A percentile compares a stretch with the other conserved stretches of the same genome.
These are phyloP conservation scores for Betta splendens DNA, from an alignment of 2,797 vertebrate species.

Conservation along the genomic window DNA sequence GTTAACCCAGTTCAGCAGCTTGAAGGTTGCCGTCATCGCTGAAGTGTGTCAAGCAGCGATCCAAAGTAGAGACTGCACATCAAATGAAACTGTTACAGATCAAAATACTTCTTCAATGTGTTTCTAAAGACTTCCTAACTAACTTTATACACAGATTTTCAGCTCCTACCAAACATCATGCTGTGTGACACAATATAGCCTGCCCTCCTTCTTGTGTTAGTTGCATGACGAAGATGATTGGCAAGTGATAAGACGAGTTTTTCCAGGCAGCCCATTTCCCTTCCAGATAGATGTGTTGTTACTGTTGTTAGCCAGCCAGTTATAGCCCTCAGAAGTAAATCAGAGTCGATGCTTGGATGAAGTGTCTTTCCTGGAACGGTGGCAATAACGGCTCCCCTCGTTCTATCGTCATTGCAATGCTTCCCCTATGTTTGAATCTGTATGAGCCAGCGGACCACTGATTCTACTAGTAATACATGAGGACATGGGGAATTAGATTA, in stretches of 20 bases:
- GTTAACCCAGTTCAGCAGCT: constrained; percentile 33
- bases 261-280: constrained; percentile 37
- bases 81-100: too few relatives aligned
- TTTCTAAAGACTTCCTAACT: too few relatives aligned
- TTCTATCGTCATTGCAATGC: constrained; percentile 41
- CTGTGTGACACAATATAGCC: constrained; percentile 20
- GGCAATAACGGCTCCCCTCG: constrained; percentile 55
- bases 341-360: constrained; percentile 64
- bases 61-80: too few relatives aligned
- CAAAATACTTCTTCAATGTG: too few relatives aligned
- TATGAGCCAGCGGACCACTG: constrained; percentile 48
- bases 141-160: too few relatives aligned
- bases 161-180: constrained; percentile 2
- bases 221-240: constrained; percentile 52
- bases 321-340: constrained; percentile 65
- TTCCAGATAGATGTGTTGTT: constrained; percentile 63
- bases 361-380: constrained; percentile 61
- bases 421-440: constrained; percentile 34
- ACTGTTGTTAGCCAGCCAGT: constrained; percentile 66
- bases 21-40: constrained; percentile 13
- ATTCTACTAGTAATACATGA: constrained; percentile 56
- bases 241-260: constrained; percentile 44
- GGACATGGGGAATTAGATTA: constrained; percentile 58
- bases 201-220: constrained; percentile 26
- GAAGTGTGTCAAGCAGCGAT: constrained; percentile 23